phyloP scores from a whole-genome alignment of 92 coral and sea anemone genomes.

The Zoanthus sansibaricus region DNA sequence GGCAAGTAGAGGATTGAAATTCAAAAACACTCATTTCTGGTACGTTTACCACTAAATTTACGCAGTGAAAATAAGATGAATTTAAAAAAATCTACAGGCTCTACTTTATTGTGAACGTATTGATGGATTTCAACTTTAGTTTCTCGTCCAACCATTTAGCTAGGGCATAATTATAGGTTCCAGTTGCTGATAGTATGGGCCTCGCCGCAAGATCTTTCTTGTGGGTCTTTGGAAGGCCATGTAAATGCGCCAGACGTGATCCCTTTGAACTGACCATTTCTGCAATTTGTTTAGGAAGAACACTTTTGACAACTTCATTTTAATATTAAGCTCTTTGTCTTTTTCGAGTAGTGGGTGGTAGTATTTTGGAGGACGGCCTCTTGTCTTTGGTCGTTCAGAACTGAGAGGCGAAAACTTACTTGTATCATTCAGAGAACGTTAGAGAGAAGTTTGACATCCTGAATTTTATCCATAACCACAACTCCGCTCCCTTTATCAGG shows the following conservation, averaged over 20 bases:
- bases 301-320: background rate
- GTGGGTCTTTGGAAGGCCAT: background rate
- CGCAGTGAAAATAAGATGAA: no score
- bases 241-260: background rate
- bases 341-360: background rate
- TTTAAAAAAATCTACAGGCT: no score
- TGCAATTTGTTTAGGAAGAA: background rate
- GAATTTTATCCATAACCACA: no score
- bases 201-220: background rate
- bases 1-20: no score
- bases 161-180: background rate
- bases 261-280: background rate
- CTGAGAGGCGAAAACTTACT: background rate
- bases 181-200: background rate
- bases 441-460: no score
- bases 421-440: background rate
- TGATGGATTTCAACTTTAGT: no score
- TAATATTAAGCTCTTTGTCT: background rate
- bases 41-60: no score
- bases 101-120: no score
- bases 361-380: background rate
- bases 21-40: no score
- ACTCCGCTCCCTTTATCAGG: no score
- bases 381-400: background rate
- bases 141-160: no score